phyloP scores from a whole-genome alignment of 2,113 vertebrate species.

The Rhinoderma darwinii region DNA sequence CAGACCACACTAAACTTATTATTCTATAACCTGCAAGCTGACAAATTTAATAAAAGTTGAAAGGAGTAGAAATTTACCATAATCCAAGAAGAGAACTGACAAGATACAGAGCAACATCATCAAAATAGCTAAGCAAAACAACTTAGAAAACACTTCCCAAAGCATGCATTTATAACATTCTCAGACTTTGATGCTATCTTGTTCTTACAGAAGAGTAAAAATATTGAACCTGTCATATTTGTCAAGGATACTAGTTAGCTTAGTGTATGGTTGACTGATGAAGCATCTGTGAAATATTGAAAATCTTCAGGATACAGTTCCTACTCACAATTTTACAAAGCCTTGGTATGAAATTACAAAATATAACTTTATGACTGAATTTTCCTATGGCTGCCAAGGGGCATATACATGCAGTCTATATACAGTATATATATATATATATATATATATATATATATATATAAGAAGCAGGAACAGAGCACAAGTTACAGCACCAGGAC shows the following conservation, averaged over 20 bases:
- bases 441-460: not conserved
- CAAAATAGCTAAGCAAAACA: conserved; percentile 47
- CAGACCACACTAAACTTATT: conserved; percentile 8
- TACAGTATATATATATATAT: not conserved
- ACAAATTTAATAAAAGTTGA: conserved; percentile 29
- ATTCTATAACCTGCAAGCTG: conserved; percentile 6
- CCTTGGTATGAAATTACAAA: not conserved
- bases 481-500: no score
- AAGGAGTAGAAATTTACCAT: conserved; percentile 24
- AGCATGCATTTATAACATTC: conserved; percentile 32
- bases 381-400: not conserved
- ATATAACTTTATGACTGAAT: not conserved
- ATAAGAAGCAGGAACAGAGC: no score
- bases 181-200: conserved; percentile 51
- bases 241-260: conserved; percentile 42
- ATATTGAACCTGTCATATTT: conserved; percentile 46
- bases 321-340: not conserved
- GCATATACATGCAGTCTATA: no score
- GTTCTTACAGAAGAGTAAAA: conserved; percentile 41
- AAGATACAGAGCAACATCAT: conserved; percentile 34
- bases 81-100: conserved; percentile 36
- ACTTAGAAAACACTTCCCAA: conserved; percentile 35
- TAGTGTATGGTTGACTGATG: conserved; percentile 33
- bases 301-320: conserved; percentile 6
- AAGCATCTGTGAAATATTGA: conserved; percentile 37